A percentile compares a stretch with the other conserved stretches of the same genome.
Conservation (phyloP, 2,888 invertebrate species). For the Drosophila pegasa region DNA sequence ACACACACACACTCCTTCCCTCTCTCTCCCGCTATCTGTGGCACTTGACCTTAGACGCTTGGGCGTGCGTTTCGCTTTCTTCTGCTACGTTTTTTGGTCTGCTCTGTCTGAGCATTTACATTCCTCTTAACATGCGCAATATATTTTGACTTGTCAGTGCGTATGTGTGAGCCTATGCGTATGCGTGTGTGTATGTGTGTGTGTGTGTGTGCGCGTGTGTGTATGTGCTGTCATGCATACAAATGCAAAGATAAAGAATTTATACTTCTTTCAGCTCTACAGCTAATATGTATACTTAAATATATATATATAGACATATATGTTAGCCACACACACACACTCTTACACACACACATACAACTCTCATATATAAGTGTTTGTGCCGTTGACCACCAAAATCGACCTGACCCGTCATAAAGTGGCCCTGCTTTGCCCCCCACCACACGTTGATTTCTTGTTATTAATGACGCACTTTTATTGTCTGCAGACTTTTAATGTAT, state of each 20-base stretch:
- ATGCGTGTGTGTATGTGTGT: slow-evolving; percentile 17
- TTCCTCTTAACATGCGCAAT: slow-evolving; percentile 73
- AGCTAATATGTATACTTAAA: slow-evolving; percentile 13
- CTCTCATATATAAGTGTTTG: slow-evolving; percentile 18
- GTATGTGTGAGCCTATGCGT: no score
- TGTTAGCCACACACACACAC: slow-evolving; percentile 14
- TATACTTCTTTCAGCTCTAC: slow-evolving; percentile 29
- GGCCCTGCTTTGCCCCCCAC: background rate
- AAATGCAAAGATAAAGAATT: slow-evolving; percentile 71
- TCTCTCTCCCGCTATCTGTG: slow-evolving; percentile 9
- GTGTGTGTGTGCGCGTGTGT: slow-evolving; percentile 22
- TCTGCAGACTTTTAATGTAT: slow-evolving; percentile 50
- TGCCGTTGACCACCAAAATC: slow-evolving; percentile 49
- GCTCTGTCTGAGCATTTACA: slow-evolving; percentile 64
- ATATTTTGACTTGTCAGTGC: slow-evolving; percentile 61
- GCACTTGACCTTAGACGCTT: slow-evolving; percentile 68
- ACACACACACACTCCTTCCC: background rate
- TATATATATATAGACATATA: slow-evolving; percentile 12
- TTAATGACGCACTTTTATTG: slow-evolving; percentile 55
- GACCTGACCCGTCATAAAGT: slow-evolving; percentile 72
- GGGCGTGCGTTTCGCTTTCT: slow-evolving; percentile 46
- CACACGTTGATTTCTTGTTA: slow-evolving; percentile 47
- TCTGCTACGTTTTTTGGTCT: slow-evolving; percentile 4
- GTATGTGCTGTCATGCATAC: slow-evolving; percentile 65
- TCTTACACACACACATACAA: background rate